Evolutionary conservation across 2,888 invertebrate genomes (phyloP).

Genomic region (Aspidiotus rigidus): DNA sequence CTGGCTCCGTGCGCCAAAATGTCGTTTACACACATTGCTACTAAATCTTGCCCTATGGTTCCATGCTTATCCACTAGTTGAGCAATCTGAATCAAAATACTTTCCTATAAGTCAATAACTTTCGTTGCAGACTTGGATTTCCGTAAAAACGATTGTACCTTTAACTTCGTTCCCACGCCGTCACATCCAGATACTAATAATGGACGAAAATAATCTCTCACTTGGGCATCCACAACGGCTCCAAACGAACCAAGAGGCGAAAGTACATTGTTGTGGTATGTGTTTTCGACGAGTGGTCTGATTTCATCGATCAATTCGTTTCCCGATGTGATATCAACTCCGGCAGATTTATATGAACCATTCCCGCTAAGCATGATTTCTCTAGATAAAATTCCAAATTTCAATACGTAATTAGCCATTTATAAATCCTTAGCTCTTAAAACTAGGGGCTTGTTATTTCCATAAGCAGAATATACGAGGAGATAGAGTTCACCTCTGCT

Average conservation of each 20-base stretch:
- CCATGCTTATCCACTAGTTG: conserved; percentile 66
- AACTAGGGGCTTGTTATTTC: not conserved
- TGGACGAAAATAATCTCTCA: conserved; percentile 67
- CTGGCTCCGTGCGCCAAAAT: conserved; percentile 90
- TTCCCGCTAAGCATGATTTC: conserved; percentile 52
- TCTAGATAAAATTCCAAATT: conserved; percentile 40
- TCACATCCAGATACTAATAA: conserved; percentile 88
- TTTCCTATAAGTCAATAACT: not conserved
- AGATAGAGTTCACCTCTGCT: too few relatives aligned
- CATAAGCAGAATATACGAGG: too few relatives aligned
- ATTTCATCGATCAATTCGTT: conserved; percentile 73
- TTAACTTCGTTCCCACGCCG: conserved; percentile 94
- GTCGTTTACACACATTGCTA: conserved; percentile 98
- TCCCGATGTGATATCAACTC: conserved; percentile 90
- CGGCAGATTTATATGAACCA: conserved; percentile 78
- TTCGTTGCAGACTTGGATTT: conserved; percentile 24
- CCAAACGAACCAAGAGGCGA: conserved; percentile 88
- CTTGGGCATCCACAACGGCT: conserved; percentile 77
- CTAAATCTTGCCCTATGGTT: conserved; percentile 85
- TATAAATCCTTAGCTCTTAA: conserved; percentile 4
- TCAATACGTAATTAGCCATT: not conserved
- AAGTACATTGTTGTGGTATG: conserved; percentile 66
- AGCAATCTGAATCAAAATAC: conserved; percentile 59
- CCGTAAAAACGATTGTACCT: conserved; percentile 49
- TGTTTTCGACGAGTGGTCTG: conserved; percentile 70